A percentile compares a stretch with the other conserved stretches of the same genome.
Conservation (phyloP, 2,113 vertebrate genomes). For the Petroica traversi region DNA sequence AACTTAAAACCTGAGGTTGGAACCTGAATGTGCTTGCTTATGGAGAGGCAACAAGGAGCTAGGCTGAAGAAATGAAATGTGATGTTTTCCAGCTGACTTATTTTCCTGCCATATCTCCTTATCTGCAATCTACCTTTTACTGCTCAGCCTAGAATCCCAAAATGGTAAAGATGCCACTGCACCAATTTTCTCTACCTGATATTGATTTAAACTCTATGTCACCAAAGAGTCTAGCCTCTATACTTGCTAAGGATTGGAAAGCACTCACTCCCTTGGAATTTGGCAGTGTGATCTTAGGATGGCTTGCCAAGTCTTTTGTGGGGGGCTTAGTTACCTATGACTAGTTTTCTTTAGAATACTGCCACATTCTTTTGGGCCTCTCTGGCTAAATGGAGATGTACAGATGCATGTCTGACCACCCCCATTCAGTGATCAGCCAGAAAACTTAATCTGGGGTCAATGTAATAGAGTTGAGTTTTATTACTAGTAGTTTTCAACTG, state of each 20-base stretch:
- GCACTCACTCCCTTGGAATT: not conserved
- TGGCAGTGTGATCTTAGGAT: not conserved
- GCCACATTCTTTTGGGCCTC: not conserved
- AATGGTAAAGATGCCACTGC: not conserved
- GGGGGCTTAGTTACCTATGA: conserved; percentile 8
- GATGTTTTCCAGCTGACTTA: not conserved
- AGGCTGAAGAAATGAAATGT: not conserved
- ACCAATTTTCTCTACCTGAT: not conserved
- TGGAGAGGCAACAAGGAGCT: not conserved
- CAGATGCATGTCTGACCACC: not conserved
- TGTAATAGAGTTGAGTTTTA: not conserved
- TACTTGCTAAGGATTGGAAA: not conserved
- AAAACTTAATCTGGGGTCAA: conserved; percentile 20
- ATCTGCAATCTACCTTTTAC: not conserved
- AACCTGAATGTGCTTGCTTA: not conserved
- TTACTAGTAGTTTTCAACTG: not conserved
- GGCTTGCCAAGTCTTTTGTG: conserved; percentile 34
- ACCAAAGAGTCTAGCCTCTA: not conserved
- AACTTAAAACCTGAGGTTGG: not conserved
- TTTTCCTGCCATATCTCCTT: not conserved
- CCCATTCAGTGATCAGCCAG: not conserved
- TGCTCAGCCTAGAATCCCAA: not conserved
- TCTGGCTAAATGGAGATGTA: conserved; percentile 40
- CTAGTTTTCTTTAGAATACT: conserved; percentile 45
- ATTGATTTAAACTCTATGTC: not conserved